A percentile compares a stretch with the other conserved stretches of the same genome.
Conservation (phyloP, 2,797 vertebrate genomes). For the Platyrinchus mystaceus region DNA sequence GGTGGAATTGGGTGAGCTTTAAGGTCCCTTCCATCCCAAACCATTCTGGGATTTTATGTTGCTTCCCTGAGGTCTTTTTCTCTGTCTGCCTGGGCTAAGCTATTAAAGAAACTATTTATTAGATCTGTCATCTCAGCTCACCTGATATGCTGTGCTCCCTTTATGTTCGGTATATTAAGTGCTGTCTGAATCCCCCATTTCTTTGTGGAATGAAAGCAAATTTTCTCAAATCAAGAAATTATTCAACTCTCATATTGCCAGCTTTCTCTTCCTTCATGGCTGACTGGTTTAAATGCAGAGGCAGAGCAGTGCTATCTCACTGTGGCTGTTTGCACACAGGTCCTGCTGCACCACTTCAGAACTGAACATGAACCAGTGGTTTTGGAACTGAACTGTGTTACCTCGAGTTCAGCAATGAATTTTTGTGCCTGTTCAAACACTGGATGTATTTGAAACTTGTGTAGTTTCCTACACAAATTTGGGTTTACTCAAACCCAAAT, state of each 20-base stretch:
- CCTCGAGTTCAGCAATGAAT: background rate
- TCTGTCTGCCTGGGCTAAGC: background rate
- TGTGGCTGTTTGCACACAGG: background rate
- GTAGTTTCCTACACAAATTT: background rate
- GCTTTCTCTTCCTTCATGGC: background rate
- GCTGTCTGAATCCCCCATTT: background rate
- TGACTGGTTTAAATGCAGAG: background rate
- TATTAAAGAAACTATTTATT: background rate
- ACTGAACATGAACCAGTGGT: background rate
- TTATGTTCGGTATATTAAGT: background rate
- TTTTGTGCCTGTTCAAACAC: background rate
- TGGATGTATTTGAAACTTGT: background rate
- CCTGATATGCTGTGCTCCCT: background rate
- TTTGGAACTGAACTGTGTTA: background rate
- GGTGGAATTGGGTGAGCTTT: rapidly evolving
- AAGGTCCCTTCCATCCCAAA: background rate
- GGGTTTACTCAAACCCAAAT: background rate
- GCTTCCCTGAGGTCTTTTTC: background rate
- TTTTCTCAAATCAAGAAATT: constrained; percentile 23
- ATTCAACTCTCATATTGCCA: background rate
- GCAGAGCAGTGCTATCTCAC: background rate
- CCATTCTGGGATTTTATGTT: background rate
- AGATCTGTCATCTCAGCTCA: background rate
- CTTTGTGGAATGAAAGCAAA: background rate
- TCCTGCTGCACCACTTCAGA: background rate